A percentile compares a stretch with the other conserved stretches of the same genome.
Evolutionary conservation across 2,113 vertebrate genomes (phyloP).

Genomic region (Bufo gargarizans): DNA sequence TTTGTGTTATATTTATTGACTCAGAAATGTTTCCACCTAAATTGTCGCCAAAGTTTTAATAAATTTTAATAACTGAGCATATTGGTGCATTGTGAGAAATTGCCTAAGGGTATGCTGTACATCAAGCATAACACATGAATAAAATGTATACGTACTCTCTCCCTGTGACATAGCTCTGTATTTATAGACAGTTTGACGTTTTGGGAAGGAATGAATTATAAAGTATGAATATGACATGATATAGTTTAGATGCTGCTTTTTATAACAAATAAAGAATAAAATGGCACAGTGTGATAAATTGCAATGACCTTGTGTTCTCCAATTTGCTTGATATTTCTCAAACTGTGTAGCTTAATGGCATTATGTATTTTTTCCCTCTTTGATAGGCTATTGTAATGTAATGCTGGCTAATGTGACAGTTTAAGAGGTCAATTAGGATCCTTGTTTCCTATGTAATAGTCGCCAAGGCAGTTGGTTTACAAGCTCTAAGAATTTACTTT

Average conservation of each 20-base stretch:
- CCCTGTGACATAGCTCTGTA: neutral
- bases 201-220: neutral
- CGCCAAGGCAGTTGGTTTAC: neutral
- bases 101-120: neutral
- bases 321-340: neutral
- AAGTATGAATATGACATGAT: neutral
- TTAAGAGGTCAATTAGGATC: constrained; percentile 3
- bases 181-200: constrained; percentile 20
- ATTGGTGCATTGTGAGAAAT: constrained; percentile 16
- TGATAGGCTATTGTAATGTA: neutral
- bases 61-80: neutral
- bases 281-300: neutral
- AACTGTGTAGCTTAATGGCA: neutral
- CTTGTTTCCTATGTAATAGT: neutral
- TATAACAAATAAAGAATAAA: neutral
- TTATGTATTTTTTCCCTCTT: neutral
- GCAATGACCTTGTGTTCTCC: neutral
- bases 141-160: constrained; percentile 4
- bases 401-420: neutral
- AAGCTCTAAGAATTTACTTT: neutral
- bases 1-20: constrained; percentile 1
- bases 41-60: neutral
- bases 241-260: neutral
- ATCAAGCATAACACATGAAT: constrained; percentile 22
- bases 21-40: neutral